Base-by-base conservation (phyloP, 1,140 invertebrate species). In the Babylonia areolata region DNA sequence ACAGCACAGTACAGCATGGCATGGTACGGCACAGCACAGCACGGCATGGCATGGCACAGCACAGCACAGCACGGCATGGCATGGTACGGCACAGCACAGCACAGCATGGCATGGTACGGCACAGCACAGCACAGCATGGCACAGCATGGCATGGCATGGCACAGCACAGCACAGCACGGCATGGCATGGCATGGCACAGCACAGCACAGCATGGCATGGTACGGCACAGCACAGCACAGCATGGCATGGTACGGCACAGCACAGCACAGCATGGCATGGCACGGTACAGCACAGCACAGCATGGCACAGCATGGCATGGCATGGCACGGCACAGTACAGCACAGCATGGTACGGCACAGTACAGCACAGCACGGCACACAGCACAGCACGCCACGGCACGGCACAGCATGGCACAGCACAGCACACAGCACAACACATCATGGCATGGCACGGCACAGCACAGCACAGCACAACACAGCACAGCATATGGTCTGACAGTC, bases 181-280 rank as follows among this genome's bases (percentile, higher is more conserved):
- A 64, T 64, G 58, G 58, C 58, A 64, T 23, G 28, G 58, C 58
- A 64, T 23, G 23, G 58, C 28, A 64, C 23, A 23, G 58, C 28
- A 64, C 20, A 23, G 58, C 58, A 64, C 28, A 64, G 58, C 28
- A 64, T 64, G 28, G 58, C 28, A 64, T 23, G 28, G 58, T 23
- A 64, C 28, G 28, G 58, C 28, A 64, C 58, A 64, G 58, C 28
- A 64, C 23, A 3, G 58, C 28, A 64, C 28, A 64, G 58, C 28
- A 64, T 23, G 28, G 58, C 28, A 23, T 83, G 85, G 83, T 86
- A 90, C 82, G 88, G 86, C 89, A 90, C 88, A 90, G 83, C 88
- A 89, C 86, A 88, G 83, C 88, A 90, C 86, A 88, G 83, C 64
- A 90, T 78, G 86, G 79, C 1, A 88, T 86, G 84, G 42, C 42